Evolutionary conservation across 1,140 invertebrate species (phyloP).

Genomic region (Drosophila ananassae): DNA sequence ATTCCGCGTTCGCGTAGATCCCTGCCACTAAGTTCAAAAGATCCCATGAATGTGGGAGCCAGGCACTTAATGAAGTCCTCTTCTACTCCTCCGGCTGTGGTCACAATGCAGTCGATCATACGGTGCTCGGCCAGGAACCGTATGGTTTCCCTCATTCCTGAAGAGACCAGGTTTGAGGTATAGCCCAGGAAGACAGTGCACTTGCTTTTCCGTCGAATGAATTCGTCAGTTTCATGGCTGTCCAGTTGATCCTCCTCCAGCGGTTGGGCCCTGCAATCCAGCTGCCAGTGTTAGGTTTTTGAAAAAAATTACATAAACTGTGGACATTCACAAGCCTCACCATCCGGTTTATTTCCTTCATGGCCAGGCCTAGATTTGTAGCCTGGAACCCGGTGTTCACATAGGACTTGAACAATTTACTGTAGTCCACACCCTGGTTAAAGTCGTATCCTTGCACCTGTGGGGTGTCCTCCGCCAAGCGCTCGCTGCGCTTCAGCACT

Average conservation of each 20-base stretch:
- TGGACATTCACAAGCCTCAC: constrained; percentile 84
- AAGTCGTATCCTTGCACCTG: constrained; percentile 94
- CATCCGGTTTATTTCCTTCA: constrained; percentile 97
- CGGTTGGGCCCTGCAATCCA: constrained; percentile 87
- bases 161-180: constrained; percentile 99
- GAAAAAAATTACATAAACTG: neutral
- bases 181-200: constrained; percentile 99
- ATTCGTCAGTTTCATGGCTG: constrained; percentile 90
- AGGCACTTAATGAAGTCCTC: constrained; percentile 99
- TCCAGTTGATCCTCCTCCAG: constrained; percentile 88
- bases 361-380: constrained; percentile 95
- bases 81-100: constrained; percentile 98
- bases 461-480: constrained; percentile 87
- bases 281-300: constrained; percentile 52
- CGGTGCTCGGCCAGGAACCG: constrained; percentile 95
- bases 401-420: constrained; percentile 92
- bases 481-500: constrained; percentile 87
- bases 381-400: constrained; percentile 96
- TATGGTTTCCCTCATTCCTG: constrained; percentile 96
- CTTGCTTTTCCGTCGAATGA: constrained; percentile 90
- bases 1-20: constrained; percentile 93
- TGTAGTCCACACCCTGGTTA: constrained; percentile 95
- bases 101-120: constrained; percentile 96
- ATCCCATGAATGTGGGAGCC: constrained; percentile 93
- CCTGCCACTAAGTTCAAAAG: constrained; percentile 92